A percentile compares a stretch with the other conserved stretches of the same genome.
phyloP scores from a whole-genome alignment of 2,888 invertebrate species.

The Thysanoteuthis rhombus region DNA sequence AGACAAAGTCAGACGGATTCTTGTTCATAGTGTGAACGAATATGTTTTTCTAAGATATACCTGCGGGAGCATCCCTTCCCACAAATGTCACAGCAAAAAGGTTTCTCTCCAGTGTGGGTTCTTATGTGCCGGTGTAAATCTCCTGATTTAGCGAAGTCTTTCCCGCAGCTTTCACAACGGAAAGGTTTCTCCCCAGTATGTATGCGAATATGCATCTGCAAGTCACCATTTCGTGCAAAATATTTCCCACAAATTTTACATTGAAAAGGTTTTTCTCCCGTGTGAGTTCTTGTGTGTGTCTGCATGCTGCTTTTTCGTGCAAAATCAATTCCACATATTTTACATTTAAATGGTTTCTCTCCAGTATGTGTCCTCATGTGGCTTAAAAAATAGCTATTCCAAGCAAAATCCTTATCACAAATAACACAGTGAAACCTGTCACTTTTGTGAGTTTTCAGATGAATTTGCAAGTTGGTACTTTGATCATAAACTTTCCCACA shows the following conservation, averaged over 20 bases:
- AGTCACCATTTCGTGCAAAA: conserved; percentile 38
- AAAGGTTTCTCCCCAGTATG: conserved; percentile 43
- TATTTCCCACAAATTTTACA: conserved; percentile 39
- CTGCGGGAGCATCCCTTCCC: conserved; percentile 33
- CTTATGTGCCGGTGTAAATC: conserved; percentile 39
- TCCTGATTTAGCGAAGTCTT: conserved; percentile 40
- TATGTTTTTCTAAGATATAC: not conserved
- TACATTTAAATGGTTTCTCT: conserved; percentile 15
- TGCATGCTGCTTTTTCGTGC: not conserved
- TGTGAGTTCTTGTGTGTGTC: conserved; percentile 15
- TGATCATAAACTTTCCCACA: not conserved
- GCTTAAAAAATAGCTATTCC: not conserved
- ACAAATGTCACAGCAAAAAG: conserved; percentile 41
- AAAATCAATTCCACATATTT: conserved; percentile 19
- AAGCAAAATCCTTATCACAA: not conserved
- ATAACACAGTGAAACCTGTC: not conserved
- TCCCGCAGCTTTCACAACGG: conserved; percentile 41
- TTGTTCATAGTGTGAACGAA: not conserved
- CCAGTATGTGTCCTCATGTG: not conserved
- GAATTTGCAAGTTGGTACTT: not conserved
- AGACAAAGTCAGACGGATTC: not conserved
- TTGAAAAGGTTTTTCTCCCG: conserved; percentile 32
- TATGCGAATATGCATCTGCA: conserved; percentile 40
- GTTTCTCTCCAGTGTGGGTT: conserved; percentile 40
- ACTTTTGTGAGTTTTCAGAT: not conserved